These are phyloP conservation scores for Laticauda laticaudata DNA, from an alignment of 2,113 vertebrate species.

Conservation along the genomic window DNA sequence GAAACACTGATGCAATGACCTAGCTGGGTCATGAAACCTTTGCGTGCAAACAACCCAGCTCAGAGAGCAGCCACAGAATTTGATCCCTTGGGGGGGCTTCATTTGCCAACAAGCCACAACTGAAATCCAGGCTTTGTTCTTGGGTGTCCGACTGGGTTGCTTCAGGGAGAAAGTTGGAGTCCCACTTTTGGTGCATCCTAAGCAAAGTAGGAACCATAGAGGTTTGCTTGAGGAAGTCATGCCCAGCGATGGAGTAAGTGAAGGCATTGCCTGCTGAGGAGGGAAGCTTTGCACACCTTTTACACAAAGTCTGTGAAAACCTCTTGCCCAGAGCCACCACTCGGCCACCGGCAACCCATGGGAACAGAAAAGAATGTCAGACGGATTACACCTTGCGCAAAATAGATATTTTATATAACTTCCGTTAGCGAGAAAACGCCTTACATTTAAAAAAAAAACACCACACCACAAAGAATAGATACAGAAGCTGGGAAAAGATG, in stretches of 20 bases:
- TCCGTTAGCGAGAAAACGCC: constrained; percentile 5
- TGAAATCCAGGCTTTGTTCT: neutral
- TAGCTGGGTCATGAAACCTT: neutral
- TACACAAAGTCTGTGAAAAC: neutral
- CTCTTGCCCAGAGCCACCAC: neutral
- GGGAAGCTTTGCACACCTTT: neutral
- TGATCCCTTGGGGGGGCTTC: neutral
- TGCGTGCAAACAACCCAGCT: neutral
- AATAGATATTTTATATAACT: constrained; percentile 42
- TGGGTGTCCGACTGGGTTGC: neutral
- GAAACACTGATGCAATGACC: neutral
- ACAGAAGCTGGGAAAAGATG: neutral
- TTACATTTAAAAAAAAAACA: neutral
- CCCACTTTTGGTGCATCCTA: neutral
- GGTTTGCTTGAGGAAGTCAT: neutral
- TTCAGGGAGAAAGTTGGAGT: neutral
- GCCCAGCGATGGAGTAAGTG: neutral
- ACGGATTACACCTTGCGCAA: constrained; percentile 7
- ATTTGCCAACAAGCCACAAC: neutral
- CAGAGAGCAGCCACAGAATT: neutral
- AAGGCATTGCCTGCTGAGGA: neutral
- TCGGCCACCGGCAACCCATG: neutral
- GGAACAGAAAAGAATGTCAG: neutral
- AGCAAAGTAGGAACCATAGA: no score
- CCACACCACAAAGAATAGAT: neutral